Evolutionary conservation across 2,797 vertebrate species (phyloP).

Genomic region (Neomorphus geoffroyi): DNA sequence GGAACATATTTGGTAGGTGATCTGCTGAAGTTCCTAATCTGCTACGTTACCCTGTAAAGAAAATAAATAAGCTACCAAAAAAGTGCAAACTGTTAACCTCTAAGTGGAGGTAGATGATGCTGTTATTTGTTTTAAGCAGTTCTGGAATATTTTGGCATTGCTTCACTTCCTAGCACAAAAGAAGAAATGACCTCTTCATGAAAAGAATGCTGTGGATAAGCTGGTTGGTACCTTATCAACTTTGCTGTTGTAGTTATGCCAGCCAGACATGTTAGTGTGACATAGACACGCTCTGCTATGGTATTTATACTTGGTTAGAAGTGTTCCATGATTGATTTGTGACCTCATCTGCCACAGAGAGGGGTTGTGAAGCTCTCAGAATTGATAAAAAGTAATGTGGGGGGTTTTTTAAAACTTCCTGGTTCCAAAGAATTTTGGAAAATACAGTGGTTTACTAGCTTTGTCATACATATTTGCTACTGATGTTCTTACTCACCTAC

Average conservation of each 20-base stretch:
- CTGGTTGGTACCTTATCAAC: slow-evolving; percentile 73
- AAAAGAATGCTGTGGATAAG: slow-evolving; percentile 76
- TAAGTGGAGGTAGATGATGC: not conserved
- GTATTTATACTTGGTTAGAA: slow-evolving; percentile 67
- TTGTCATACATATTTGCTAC: not conserved
- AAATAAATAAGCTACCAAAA: slow-evolving; percentile 14
- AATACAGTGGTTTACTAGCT: not conserved
- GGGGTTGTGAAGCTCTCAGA: slow-evolving; percentile 46
- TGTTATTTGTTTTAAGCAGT: slow-evolving; percentile 27
- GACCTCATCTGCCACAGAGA: slow-evolving; percentile 68
- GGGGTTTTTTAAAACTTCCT: slow-evolving; percentile 22
- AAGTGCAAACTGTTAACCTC: slow-evolving; percentile 2
- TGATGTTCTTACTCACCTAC: not conserved
- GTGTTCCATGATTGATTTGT: slow-evolving; percentile 62
- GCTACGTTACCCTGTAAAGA: not conserved
- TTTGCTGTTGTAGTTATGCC: slow-evolving; percentile 54
- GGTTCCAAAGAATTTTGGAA: not conserved
- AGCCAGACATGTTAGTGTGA: slow-evolving; percentile 67
- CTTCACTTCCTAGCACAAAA: slow-evolving; percentile 64
- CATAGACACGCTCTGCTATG: slow-evolving; percentile 62
- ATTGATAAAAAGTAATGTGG: slow-evolving; percentile 43
- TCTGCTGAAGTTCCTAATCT: not conserved
- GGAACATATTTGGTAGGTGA: not conserved
- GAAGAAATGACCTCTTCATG: slow-evolving; percentile 72
- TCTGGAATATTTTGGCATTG: slow-evolving; percentile 64